A percentile compares a stretch with the other conserved stretches of the same genome.
These are phyloP conservation scores for Drosophila borborema DNA, from an alignment of 2,888 invertebrate genomes.

Conservation along the genomic window DNA sequence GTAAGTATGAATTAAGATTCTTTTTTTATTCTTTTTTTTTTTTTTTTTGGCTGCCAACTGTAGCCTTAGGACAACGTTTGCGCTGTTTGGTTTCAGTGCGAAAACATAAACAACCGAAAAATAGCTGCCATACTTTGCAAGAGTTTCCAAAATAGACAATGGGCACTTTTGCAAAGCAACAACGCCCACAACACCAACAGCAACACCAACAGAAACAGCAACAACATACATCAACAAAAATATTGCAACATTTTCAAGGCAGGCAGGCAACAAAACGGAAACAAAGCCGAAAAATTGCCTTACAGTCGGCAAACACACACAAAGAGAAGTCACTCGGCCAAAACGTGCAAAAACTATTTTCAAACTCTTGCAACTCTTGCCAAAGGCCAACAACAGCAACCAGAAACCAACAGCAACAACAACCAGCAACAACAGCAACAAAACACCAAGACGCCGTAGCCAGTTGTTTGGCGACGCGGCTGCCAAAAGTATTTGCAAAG, in stretches of 20 bases:
- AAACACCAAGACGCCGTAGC: slow-evolving; percentile 29
- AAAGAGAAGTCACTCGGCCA: slow-evolving; percentile 73
- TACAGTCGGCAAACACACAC: slow-evolving; percentile 54
- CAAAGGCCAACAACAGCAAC: slow-evolving; percentile 24
- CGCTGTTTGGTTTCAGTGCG: slow-evolving; percentile 30
- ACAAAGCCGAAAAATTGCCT: slow-evolving; percentile 72
- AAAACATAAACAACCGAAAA: slow-evolving; percentile 52
- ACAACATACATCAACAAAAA: slow-evolving; percentile 20
- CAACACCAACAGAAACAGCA: slow-evolving; percentile 10
- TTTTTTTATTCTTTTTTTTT: background rate
- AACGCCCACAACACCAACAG: slow-evolving; percentile 54
- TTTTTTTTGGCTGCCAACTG: slow-evolving; percentile 42
- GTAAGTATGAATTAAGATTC: slow-evolving; percentile 7
- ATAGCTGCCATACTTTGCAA: slow-evolving; percentile 47
- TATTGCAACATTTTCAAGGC: slow-evolving; percentile 68
- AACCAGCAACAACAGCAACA: slow-evolving; percentile 6
- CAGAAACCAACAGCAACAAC: slow-evolving; percentile 7
- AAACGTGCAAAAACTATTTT: slow-evolving; percentile 77
- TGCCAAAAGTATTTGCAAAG: slow-evolving; percentile 77
- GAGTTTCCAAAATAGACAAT: slow-evolving; percentile 74
- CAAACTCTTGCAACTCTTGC: slow-evolving; percentile 64
- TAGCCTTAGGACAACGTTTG: slow-evolving; percentile 43
- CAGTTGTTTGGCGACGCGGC: slow-evolving; percentile 73
- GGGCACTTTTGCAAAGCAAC: slow-evolving; percentile 47
- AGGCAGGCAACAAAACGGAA: slow-evolving; percentile 64